Evolutionary conservation across 1,140 invertebrate genomes (phyloP).

Genomic region (Bombus superbus): DNA sequence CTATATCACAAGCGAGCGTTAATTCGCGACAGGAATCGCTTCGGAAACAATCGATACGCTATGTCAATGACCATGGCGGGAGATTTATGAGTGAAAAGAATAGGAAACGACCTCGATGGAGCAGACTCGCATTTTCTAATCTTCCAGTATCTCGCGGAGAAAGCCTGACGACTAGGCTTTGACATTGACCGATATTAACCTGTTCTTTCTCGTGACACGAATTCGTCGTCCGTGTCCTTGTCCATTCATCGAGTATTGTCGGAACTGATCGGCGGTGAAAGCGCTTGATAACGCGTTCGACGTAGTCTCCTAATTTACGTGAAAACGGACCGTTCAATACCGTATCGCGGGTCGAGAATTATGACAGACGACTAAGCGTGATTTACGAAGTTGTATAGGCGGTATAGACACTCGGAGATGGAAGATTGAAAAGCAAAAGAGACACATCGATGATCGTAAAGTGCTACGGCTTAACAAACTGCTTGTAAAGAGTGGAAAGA

Average conservation of each 20-base stretch:
- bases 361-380: neutral
- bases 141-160: slow-evolving; percentile 29
- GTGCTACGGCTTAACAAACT: neutral
- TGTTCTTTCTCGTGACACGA: slow-evolving; percentile 45
- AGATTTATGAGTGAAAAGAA: slow-evolving; percentile 33
- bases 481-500: neutral
- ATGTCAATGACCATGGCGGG: neutral
- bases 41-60: neutral
- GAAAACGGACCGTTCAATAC: neutral
- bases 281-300: neutral
- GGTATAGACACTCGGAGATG: neutral
- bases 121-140: slow-evolving; percentile 8
- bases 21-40: too few species aligned
- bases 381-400: neutral
- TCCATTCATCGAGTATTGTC: neutral
- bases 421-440: neutral
- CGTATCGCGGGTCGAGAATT: neutral
- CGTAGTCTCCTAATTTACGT: neutral
- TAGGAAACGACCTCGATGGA: slow-evolving; percentile 23
- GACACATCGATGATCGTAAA: neutral
- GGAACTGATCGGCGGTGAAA: slow-evolving; percentile 39
- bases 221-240: slow-evolving; percentile 29
- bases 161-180: slow-evolving; percentile 28
- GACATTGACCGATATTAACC: slow-evolving; percentile 52
- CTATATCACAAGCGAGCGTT: too few species aligned